Percentiles rank a stretch among this genome's conserved stretches.
phyloP scores from a whole-genome alignment of 1,140 invertebrate species.

The Bacillus rossius region DNA sequence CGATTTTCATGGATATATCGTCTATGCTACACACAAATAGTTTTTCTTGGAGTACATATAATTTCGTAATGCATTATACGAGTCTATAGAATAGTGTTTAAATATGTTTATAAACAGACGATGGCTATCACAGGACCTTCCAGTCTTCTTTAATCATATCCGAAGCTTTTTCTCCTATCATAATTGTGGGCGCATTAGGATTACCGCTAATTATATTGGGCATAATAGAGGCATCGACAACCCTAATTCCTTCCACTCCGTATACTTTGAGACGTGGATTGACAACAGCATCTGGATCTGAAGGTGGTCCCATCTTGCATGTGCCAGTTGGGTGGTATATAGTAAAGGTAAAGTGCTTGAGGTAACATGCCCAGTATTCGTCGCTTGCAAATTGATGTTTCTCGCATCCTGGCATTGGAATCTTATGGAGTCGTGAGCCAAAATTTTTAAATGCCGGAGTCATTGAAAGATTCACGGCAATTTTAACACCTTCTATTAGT shows the following conservation, averaged over 20 bases:
- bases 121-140: neutral
- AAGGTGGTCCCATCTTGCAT: conserved; percentile 77
- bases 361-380: conserved; percentile 80
- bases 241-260: conserved; percentile 63
- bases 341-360: conserved; percentile 76
- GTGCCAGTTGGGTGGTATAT: conserved; percentile 83
- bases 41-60: too few species aligned
- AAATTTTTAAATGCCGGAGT: conserved; percentile 75
- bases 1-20: too few species aligned
- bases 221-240: conserved; percentile 75
- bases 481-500: conserved; percentile 73
- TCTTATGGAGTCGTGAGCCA: conserved; percentile 67
- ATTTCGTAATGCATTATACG: too few species aligned
- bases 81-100: too few species aligned
- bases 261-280: conserved; percentile 70
- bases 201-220: conserved; percentile 75
- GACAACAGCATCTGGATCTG: conserved; percentile 72
- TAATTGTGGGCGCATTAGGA: conserved; percentile 69
- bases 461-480: conserved; percentile 71
- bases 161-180: conserved; percentile 70
- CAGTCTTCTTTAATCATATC: conserved; percentile 76
- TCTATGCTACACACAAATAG: too few species aligned
- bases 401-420: conserved; percentile 75
- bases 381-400: conserved; percentile 57
- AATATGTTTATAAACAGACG: too few species aligned